Evolutionary conservation across 2,888 invertebrate species (phyloP), one percentile per base, ranked within the genome.

Genomic region (Empis livida): DNA sequence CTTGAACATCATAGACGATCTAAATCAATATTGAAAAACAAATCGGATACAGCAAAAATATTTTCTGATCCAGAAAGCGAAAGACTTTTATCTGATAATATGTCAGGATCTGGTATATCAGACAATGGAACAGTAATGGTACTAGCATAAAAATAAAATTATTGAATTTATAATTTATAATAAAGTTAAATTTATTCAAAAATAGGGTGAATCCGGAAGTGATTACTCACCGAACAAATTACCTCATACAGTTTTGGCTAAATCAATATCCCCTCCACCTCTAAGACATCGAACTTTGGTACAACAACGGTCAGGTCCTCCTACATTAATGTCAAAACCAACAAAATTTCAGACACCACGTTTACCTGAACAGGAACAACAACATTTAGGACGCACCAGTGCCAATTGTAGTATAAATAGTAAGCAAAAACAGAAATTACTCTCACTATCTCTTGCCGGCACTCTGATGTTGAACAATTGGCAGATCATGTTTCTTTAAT

Each of bases 11-110:
- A 80, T 57, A 71, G 80, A 32, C 73, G 80, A 56, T 82, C 83
- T 49, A 84, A 82, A 65, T 84, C 84, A 53, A 84, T 86, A 61
- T 68, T 85, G 56, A 85, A 85, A 71, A 70, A 70, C 56, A 84
- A 84, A 67, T 81, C 84, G 43, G 81, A 82, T 57, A 72, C 78
- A 60, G 72, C 73, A 56, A 70, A 72, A 55, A 61, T 70, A 37
- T 67, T 69, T 27, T 66, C 72, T 50, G 84, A 86, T 67, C 82
- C 82, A 48, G 85, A 86, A 67, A 84, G 81, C 57, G 85, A 85
- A 68, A 77, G 82, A 54, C 73, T 84, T 43, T 78, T 84, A 57
- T 76, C 80, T 42, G 81, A 81, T 61, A 79, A 76, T 57, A 72
- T 75, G 58, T 78, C 78, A 44, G 71, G 72, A 43, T 71, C 72